These are phyloP conservation scores for Paramormyrops kingsleyae DNA, from an alignment of 2,113 vertebrate genomes.

Conservation along the genomic window DNA sequence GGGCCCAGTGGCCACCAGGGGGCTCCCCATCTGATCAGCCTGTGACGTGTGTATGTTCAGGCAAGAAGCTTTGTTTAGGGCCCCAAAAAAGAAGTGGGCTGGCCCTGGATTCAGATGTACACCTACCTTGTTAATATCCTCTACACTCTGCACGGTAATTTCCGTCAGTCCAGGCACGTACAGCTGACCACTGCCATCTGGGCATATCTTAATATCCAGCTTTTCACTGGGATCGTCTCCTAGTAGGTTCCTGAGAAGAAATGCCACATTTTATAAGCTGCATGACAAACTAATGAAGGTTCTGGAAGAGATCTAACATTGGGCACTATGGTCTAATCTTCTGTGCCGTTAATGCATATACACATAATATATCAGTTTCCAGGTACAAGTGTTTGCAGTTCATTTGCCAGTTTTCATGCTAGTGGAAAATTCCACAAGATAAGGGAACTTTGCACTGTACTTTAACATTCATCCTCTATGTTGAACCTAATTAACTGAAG, in stretches of 20 bases:
- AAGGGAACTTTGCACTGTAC: not conserved
- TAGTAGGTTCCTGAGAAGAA: conserved; percentile 72
- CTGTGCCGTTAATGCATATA: not conserved
- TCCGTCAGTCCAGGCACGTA: conserved; percentile 84
- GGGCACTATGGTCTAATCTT: not conserved
- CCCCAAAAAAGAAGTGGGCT: not conserved
- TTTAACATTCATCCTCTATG: not conserved
- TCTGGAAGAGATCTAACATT: not conserved
- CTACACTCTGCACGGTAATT: conserved; percentile 75
- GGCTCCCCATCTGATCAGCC: not conserved
- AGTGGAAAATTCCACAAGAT: not conserved
- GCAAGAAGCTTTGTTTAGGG: not conserved
- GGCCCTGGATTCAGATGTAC: not conserved
- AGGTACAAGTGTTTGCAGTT: not conserved
- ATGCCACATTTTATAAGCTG: not conserved
- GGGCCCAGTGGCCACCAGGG: not conserved
- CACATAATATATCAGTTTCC: not conserved
- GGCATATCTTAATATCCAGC: conserved; percentile 91
- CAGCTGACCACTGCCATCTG: conserved; percentile 84
- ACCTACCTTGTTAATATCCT: conserved; percentile 86
- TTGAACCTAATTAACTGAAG: not conserved
- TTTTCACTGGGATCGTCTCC: conserved; percentile 79
- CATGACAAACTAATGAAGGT: not conserved
- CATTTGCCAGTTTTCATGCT: not conserved
- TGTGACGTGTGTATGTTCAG: not conserved